Evolutionary conservation across 1,140 invertebrate genomes (phyloP), one percentile per base, ranked within the genome.

Genomic region (Microvelia longipes): DNA sequence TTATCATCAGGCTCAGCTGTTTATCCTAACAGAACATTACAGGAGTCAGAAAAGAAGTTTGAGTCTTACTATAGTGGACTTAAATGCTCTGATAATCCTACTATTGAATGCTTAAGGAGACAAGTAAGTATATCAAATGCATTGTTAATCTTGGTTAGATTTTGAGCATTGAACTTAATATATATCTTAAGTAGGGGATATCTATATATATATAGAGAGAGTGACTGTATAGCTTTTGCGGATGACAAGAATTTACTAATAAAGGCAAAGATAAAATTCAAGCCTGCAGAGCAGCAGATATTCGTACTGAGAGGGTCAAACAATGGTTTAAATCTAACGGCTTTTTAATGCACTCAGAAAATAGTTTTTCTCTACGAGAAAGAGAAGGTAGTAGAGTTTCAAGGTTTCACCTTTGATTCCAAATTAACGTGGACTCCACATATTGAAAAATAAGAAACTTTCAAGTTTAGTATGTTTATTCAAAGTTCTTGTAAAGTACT

Each of bases 1-100:
- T 83, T 90, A 0, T 86, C 88, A 0, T 90, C 88, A 1, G 83
- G 87, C 0, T 86, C 88, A 5, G 85, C 86, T 0, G 83, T 87
- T 24, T 88, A 86, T 67, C 88, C 89, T 0, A 85, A 84, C 0
- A 85, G 84, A 65, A 76, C 83, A 0, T 75, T 90, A 1, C 75
- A 79, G 0, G 82, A 86, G 28, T 84, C 85, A 0, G 85, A 90
- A 75, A 80, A 80, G 61, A 77, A 82, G 14, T 88, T 85, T 71
- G 79, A 83, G 35, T 77, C 77, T 19, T 88, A 88, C 73, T 81
- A 89, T 68, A 79, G 81, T 35, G 13, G 60, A 71, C 24, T 69
- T 73, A 24, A 72, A 63, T 68, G 71, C 50, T 25, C 50, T 60
- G 30, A 69, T 26, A 24, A 69, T 25, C 15, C 65, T 29, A 75